Base-by-base conservation (phyloP, 2,888 invertebrate species). In the Agriopis marginaria region DNA sequence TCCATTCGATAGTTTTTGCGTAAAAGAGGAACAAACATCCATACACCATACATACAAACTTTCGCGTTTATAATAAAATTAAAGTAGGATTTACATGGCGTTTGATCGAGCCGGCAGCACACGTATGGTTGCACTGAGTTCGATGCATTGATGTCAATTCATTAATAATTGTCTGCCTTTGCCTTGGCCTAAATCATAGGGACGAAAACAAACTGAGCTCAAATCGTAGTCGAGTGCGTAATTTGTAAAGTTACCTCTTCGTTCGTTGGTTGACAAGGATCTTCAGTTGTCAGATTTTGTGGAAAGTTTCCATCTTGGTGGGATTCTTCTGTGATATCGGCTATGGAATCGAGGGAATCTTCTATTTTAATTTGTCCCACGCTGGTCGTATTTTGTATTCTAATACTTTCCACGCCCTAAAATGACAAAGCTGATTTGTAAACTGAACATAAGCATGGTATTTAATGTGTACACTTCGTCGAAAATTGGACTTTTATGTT, bases 81-180 rank as follows among this genome's bases (percentile, higher is more conserved):
- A n/a, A n/a, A n/a, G n/a, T n/a, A n/a, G n/a, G n/a, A n/a, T 23
- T 23, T 74, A 77, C 77, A 75, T 75, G 73, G 55, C 54, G 58
- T 65, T 70, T 70, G 67, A 76, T 63, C 58, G 60, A 68, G 71
- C 59, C 68, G 42, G 17, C 47, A 11, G 47, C 1, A 9, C 17
- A 23, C 17, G 53, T 47, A 39, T 58, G 62, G 49, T 39, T 73
- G 69, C 70, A 66, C 50, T 10, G 64, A 47, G 60, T 42, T 42
- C 51, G 53, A 53, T 66, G 65, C 65, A 63, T 65, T 63, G 54
- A 53, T 56, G 54, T 47, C 7, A 10, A 42, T 42, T 7, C 62
- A 62, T 49, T 56, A 17, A 61, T 11, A 32, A 44, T 7, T 47
- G n/a, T 47, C 54, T 8, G 44, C 44, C 55, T 53, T 53, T 32